phyloP scores from a whole-genome alignment of 2,888 invertebrate species.

The Cylindroiulus punctatus region DNA sequence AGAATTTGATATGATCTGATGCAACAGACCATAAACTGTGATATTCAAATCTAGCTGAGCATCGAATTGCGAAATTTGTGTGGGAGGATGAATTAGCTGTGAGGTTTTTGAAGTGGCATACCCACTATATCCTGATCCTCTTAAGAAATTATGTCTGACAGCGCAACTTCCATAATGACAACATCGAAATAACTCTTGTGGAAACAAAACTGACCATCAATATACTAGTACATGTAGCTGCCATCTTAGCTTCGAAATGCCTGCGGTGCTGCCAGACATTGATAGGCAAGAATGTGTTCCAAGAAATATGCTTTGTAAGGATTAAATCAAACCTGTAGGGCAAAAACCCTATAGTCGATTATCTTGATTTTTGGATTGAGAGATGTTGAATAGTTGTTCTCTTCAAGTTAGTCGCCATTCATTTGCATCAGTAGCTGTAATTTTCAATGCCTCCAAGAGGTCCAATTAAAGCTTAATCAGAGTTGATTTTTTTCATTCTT shows the following conservation, averaged over 20 bases:
- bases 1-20: not conserved
- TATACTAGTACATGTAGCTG: no score
- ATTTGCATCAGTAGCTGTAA: not conserved
- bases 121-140: no score
- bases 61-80: not conserved
- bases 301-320: no score
- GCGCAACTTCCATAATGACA: no score
- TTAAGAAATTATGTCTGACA: no score
- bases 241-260: no score
- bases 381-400: not conserved
- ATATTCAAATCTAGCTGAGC: no score
- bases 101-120: not conserved
- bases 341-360: not conserved
- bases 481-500: not conserved
- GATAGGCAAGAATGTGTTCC: not conserved
- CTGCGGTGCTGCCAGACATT: no score
- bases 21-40: no score
- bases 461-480: slow-evolving; percentile 2
- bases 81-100: not conserved
- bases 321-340: no score
- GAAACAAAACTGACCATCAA: no score
- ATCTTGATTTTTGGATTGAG: not conserved
- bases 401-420: not conserved
- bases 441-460: not conserved
- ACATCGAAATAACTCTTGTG: no score